Percentiles rank a stretch among this genome's conserved stretches.
These are phyloP conservation scores for Ranitomeya variabilis DNA, from an alignment of 2,113 vertebrate genomes.

Conservation along the genomic window DNA sequence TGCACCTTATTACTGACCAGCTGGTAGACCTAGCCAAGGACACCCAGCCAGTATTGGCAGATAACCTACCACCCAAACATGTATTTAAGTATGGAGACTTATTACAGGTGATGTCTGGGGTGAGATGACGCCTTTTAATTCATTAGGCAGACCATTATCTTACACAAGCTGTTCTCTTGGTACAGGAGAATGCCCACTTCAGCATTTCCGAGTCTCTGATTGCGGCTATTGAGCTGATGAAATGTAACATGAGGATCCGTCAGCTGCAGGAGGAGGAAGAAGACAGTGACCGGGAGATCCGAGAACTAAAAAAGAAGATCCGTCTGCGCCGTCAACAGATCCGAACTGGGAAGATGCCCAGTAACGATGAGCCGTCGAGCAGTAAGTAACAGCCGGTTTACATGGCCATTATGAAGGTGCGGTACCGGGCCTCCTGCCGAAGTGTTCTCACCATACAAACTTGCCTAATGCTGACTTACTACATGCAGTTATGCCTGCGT, in stretches of 20 bases:
- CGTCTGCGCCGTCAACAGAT: constrained; percentile 92
- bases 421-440: no score
- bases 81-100: no score
- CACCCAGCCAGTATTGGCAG: no score
- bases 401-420: no score
- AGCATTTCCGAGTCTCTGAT: constrained; percentile 98
- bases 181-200: constrained; percentile 96
- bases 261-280: constrained; percentile 83
- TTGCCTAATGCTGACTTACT: no score
- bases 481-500: no score
- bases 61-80: no score
- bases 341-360: constrained; percentile 76
- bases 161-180: neutral
- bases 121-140: no score
- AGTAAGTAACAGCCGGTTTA: constrained; percentile 64
- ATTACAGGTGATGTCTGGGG: no score
- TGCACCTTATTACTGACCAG: no score
- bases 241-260: constrained; percentile 88
- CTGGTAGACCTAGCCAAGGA: no score
- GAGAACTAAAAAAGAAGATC: constrained; percentile 96
- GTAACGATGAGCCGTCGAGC: constrained; percentile 68
- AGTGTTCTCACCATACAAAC: no score
- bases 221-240: constrained; percentile 97
- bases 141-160: neutral
- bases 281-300: constrained; percentile 90